These are phyloP conservation scores for Apogon hyalosoma DNA, from an alignment of 2,797 vertebrate species.

Conservation along the genomic window DNA sequence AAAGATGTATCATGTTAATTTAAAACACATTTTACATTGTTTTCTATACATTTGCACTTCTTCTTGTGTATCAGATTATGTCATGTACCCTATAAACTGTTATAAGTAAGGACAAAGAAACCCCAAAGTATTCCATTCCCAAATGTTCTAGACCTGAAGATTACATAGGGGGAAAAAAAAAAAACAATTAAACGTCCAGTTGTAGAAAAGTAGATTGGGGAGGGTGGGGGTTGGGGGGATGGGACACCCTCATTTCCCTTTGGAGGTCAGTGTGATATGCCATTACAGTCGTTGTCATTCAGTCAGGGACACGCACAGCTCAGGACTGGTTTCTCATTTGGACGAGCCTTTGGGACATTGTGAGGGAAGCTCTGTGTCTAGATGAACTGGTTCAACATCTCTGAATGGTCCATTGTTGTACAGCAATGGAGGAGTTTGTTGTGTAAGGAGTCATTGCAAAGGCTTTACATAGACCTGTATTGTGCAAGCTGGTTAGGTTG, in stretches of 20 bases:
- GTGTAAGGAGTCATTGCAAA: conserved; percentile 27
- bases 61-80: conserved; percentile 58
- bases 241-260: conserved; percentile 32
- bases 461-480: conserved; percentile 20
- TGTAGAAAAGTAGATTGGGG: conserved; percentile 40
- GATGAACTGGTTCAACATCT: conserved; percentile 34
- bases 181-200: conserved; percentile 55
- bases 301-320: conserved; percentile 31
- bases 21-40: conserved; percentile 73
- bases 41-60: conserved; percentile 72
- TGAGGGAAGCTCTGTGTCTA: conserved; percentile 32
- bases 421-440: conserved; percentile 20
- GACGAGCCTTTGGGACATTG: conserved; percentile 41
- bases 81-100: conserved; percentile 47
- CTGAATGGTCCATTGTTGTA: conserved; percentile 54
- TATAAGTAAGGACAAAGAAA: conserved; percentile 48
- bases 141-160: neutral
- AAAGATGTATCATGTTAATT: conserved; percentile 65
- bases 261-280: conserved; percentile 67
- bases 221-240: neutral
- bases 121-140: conserved; percentile 27
- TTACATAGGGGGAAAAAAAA: conserved; percentile 28
- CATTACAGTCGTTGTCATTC: conserved; percentile 38
- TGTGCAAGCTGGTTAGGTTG: conserved; percentile 42
- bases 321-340: conserved; percentile 23